Evolutionary conservation across 1,140 invertebrate species (phyloP), one percentile per base, ranked within the genome.

Genomic region (Ceratosolen fusciceps): DNA sequence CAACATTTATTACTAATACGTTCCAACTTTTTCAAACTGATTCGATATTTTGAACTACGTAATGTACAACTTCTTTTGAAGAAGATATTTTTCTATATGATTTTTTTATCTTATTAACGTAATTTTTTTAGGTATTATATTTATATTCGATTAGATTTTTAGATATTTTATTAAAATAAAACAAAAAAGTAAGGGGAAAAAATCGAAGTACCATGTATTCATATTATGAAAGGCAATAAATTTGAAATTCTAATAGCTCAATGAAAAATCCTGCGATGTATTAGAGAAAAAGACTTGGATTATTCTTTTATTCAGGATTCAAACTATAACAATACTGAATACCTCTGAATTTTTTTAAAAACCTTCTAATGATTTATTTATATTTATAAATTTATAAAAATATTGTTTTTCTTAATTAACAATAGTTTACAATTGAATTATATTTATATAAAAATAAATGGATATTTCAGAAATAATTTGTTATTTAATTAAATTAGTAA

Each of bases 321-420:
- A 74, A 58, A 52, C 39, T 49, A 80, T 80, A 74, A 80, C 56
- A 37, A 70, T 65, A n/a, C 39, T 58, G 72, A 74, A 74, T 68
- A 49, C 60, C 37, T 10, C 37, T 80, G 71, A 71, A 72, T 80
- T 81, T 74, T 82, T 81, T 77, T 82, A n/a, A n/a, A n/a, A n/a
- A n/a, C n/a, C n/a, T n/a, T n/a, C n/a, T n/a, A n/a, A n/a, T n/a
- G n/a, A n/a, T n/a, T n/a, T n/a, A n/a, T n/a, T n/a, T n/a, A n/a
- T n/a, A n/a, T n/a, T n/a, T n/a, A n/a, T n/a, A n/a, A n/a, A n/a
- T n/a, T n/a, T n/a, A n/a, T n/a, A n/a, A n/a, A n/a, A n/a, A n/a
- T n/a, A n/a, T n/a, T n/a, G n/a, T n/a, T n/a, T n/a, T n/a, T n/a
- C n/a, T n/a, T n/a, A n/a, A n/a, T n/a, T n/a, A n/a, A n/a, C n/a